phyloP scores from a whole-genome alignment of 64 coral and sea anemone species.

The Stichodactyla helianthus region DNA sequence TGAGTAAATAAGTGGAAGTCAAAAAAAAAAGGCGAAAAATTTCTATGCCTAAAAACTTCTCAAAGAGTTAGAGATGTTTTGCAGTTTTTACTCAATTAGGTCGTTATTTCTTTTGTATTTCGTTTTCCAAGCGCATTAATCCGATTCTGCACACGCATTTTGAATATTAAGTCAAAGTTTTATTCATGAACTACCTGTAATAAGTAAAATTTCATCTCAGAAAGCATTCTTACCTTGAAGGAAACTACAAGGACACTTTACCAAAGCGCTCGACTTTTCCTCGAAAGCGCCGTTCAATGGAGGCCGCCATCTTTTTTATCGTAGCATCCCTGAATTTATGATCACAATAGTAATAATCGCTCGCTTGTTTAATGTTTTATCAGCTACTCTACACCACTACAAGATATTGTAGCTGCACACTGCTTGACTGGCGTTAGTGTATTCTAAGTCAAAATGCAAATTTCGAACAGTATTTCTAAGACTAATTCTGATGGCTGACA shows the following conservation, averaged over 20 bases:
- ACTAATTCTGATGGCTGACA: neutral
- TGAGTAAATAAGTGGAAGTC: no score
- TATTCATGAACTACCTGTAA: neutral
- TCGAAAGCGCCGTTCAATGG: neutral
- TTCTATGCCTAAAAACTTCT: no score
- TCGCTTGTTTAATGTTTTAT: neutral
- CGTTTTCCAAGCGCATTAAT: no score
- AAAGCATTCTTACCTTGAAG: neutral
- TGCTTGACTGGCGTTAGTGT: neutral
- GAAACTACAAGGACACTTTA: neutral
- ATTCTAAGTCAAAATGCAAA: neutral
- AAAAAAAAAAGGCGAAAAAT: no score
- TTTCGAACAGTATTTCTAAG: neutral
- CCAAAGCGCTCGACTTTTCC: neutral
- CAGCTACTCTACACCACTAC: neutral
- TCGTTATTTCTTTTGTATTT: no score
- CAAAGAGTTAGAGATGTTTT: no score
- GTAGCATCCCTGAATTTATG: neutral
- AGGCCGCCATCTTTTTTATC: neutral
- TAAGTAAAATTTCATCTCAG: neutral
- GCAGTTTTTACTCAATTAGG: no score
- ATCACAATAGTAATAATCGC: neutral
- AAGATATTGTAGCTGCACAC: neutral
- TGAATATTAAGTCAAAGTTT: neutral
- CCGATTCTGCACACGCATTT: neutral